phyloP scores from a whole-genome alignment of 2,888 invertebrate species.

The Melikaiella ostensackeni region DNA sequence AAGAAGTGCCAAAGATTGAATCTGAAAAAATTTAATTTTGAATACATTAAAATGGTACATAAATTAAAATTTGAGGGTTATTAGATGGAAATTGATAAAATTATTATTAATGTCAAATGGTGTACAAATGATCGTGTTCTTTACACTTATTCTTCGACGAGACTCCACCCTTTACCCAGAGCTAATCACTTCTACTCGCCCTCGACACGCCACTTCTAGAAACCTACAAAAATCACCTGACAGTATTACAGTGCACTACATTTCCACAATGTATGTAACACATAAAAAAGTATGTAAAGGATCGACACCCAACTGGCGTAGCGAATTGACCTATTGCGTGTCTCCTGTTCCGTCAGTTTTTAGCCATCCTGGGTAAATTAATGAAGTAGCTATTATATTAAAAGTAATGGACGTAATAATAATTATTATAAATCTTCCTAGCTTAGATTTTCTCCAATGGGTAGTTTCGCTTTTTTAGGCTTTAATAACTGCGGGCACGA shows the following conservation, averaged over 20 bases:
- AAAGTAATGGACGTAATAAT: not conserved
- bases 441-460: not conserved
- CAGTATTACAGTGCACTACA: constrained; percentile 19
- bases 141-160: constrained; percentile 29
- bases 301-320: not conserved
- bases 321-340: constrained; percentile 16
- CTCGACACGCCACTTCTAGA: constrained; percentile 53
- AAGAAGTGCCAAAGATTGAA: too few species aligned
- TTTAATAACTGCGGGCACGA: not conserved
- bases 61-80: too few species aligned
- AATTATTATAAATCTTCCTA: not conserved
- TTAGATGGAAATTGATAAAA: not conserved
- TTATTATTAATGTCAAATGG: not conserved
- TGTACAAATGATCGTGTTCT: constrained; percentile 31
- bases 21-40: too few species aligned
- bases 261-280: constrained; percentile 41
- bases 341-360: not conserved
- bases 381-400: not conserved
- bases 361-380: not conserved
- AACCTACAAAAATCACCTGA: constrained; percentile 52
- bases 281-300: constrained; percentile 17
- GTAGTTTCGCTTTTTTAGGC: not conserved
- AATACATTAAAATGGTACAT: too few species aligned
- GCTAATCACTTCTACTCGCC: constrained; percentile 59
- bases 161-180: constrained; percentile 60